Percentiles rank a stretch among this genome's conserved stretches.
Conservation (phyloP, 2,888 invertebrate genomes). For the Dicyrtoma fusca region DNA sequence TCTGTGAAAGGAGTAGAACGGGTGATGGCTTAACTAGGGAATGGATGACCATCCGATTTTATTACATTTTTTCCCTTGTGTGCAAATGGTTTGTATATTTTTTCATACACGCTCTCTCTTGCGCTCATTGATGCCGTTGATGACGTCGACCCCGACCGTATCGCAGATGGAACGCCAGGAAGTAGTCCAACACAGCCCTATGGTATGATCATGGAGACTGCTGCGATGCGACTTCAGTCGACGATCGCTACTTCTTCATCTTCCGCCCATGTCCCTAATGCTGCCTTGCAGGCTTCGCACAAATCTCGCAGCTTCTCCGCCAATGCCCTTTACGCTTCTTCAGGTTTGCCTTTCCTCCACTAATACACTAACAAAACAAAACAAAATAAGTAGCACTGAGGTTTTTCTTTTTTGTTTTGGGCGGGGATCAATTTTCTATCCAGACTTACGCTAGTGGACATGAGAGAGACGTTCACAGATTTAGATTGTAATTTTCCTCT, state of each 20-base stretch:
- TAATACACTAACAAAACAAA: not conserved
- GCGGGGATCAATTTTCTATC: too few species aligned
- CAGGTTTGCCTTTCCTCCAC: slow-evolving; percentile 47
- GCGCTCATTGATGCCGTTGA: not conserved
- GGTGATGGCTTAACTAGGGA: too few species aligned
- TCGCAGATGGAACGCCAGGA: slow-evolving; percentile 55
- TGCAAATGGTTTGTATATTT: not conserved
- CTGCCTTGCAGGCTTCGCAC: slow-evolving; percentile 56
- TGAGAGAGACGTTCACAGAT: too few species aligned
- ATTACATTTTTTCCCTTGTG: not conserved
- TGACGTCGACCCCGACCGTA: not conserved
- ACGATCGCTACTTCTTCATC: slow-evolving; percentile 37
- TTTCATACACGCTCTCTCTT: not conserved
- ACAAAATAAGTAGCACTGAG: not conserved
- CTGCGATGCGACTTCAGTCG: slow-evolving; percentile 30
- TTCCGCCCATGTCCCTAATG: slow-evolving; percentile 44
- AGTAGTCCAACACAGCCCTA: slow-evolving; percentile 56
- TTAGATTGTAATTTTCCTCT: too few species aligned
- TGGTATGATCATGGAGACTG: slow-evolving; percentile 32
- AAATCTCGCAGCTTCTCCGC: slow-evolving; percentile 59
- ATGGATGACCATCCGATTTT: too few species aligned
- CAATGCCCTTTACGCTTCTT: slow-evolving; percentile 58
- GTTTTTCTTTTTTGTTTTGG: not conserved
- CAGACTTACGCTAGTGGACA: too few species aligned
- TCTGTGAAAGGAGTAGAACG: too few species aligned